phyloP scores from a whole-genome alignment of 2,888 invertebrate genomes.

The Rhyacophila evoluta region DNA sequence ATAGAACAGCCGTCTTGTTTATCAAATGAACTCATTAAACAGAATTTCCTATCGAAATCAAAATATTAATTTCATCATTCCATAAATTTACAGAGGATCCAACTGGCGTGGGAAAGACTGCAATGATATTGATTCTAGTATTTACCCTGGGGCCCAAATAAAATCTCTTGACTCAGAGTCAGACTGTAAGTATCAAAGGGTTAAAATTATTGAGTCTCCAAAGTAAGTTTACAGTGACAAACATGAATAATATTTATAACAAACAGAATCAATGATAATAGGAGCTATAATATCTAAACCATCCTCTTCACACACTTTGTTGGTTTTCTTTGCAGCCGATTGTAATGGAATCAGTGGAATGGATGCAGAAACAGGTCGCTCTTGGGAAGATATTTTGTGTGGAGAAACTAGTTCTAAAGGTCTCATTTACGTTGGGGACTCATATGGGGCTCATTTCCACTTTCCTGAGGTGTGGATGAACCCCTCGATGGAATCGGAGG shows the following conservation, averaged over 20 bases:
- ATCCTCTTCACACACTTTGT: too few relatives aligned
- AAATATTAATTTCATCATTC: too few relatives aligned
- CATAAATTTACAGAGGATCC: slow-evolving; percentile 57
- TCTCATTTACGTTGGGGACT: slow-evolving; percentile 61
- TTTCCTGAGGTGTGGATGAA: slow-evolving; percentile 64
- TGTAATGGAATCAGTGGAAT: slow-evolving; percentile 59
- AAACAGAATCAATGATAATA: too few relatives aligned
- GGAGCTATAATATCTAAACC: too few relatives aligned
- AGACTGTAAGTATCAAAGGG: slow-evolving; percentile 56
- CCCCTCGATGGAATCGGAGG: slow-evolving; percentile 55
- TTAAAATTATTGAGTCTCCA: too few relatives aligned
- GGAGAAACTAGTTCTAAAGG: slow-evolving; percentile 56
- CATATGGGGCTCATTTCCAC: slow-evolving; percentile 67
- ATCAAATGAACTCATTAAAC: too few relatives aligned
- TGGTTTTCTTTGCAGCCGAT: too few relatives aligned
- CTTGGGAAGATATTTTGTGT: slow-evolving; percentile 58
- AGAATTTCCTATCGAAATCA: too few relatives aligned
- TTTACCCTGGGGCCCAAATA: slow-evolving; percentile 58
- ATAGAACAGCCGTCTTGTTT: too few relatives aligned
- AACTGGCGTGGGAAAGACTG: slow-evolving; percentile 60
- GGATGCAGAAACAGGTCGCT: slow-evolving; percentile 53
- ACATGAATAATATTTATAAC: too few relatives aligned
- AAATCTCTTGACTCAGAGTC: slow-evolving; percentile 54
- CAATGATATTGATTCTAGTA: slow-evolving; percentile 56
- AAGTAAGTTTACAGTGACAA: too few relatives aligned